These are phyloP conservation scores for Tachyglossus aculeatus DNA, from an alignment of 2,797 vertebrate genomes.

Conservation along the genomic window DNA sequence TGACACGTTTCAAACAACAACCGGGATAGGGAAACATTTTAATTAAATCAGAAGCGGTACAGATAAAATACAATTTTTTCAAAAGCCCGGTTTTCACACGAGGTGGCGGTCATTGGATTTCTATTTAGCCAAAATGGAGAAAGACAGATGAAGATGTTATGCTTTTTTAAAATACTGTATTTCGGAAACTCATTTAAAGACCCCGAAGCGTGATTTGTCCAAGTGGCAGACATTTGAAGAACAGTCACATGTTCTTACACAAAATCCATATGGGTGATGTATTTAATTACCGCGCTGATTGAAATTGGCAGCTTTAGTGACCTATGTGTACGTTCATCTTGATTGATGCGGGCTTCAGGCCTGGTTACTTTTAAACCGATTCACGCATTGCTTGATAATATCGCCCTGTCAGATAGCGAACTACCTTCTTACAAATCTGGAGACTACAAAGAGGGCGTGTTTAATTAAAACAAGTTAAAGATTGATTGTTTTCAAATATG, in stretches of 20 bases:
- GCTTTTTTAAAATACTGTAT: conserved; percentile 71
- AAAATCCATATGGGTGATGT: conserved; percentile 83
- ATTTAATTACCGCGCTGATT: conserved; percentile 85
- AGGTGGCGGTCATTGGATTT: conserved; percentile 62
- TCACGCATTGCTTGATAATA: conserved; percentile 75
- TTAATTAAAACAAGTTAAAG: conserved; percentile 69
- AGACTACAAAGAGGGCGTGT: conserved; percentile 43
- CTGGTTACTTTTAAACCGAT: conserved; percentile 75
- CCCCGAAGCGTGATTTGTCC: conserved; percentile 72
- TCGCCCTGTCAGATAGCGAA: conserved; percentile 68
- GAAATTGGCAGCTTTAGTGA: conserved; percentile 81
- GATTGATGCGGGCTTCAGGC: conserved; percentile 79
- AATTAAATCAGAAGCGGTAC: conserved; percentile 49
- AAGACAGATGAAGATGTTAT: conserved; percentile 73
- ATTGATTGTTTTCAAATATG: conserved; percentile 64
- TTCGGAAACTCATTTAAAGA: conserved; percentile 71
- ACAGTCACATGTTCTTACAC: conserved; percentile 79
- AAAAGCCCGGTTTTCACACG: conserved; percentile 59
- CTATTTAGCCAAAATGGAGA: conserved; percentile 63
- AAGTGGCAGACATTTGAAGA: conserved; percentile 74
- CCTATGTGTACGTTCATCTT: conserved; percentile 73
- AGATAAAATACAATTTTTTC: conserved; percentile 26
- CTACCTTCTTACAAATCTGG: conserved; percentile 65
- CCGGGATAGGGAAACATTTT: conserved; percentile 26
- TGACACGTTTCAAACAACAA: conserved; percentile 52